Conservation (phyloP, 2,888 invertebrate genomes). For the Leucophenga montana region DNA sequence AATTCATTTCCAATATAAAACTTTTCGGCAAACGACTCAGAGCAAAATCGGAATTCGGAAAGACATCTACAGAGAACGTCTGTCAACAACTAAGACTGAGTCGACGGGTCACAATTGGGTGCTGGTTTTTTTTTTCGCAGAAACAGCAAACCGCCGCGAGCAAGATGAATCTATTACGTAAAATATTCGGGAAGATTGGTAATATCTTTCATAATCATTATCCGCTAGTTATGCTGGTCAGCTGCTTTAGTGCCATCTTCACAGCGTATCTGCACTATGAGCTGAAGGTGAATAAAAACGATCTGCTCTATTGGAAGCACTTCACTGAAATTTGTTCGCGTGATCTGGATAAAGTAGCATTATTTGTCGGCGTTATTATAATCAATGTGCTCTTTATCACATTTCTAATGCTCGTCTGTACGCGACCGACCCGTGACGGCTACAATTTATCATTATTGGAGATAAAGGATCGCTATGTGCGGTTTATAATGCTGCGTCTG, state of each 20-base stretch:
- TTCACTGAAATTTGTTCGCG: constrained; percentile 41
- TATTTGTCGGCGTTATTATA: constrained; percentile 50
- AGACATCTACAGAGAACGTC: constrained; percentile 27
- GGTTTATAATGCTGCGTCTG: constrained; percentile 67
- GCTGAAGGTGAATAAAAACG: constrained; percentile 50
- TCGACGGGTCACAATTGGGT: constrained; percentile 34
- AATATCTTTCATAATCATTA: constrained; percentile 58
- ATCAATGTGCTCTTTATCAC: constrained; percentile 53
- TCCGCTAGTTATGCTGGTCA: constrained; percentile 50
- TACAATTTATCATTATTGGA: constrained; percentile 57
- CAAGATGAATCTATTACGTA: constrained; percentile 47
- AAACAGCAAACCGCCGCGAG: too few relatives aligned
- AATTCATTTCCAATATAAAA: too few relatives aligned
- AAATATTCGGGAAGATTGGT: constrained; percentile 40
- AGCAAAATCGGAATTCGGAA: too few relatives aligned
- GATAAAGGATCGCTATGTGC: constrained; percentile 69
- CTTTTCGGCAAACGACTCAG: too few relatives aligned
- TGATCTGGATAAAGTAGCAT: constrained; percentile 51
- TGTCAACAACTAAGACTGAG: constrained; percentile 25
- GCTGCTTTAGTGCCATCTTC: constrained; percentile 46
- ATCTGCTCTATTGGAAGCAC: constrained; percentile 58
- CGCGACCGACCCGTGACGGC: constrained; percentile 46
- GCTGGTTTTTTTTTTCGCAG: too few relatives aligned
- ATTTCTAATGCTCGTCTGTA: constrained; percentile 51
- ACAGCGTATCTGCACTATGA: constrained; percentile 63